Evolutionary conservation across 37 sponge, comb jelly and placozoan genomes (phyloP), one percentile per base, ranked within the genome.

Genomic region (Mnemiopsis leidyi): DNA sequence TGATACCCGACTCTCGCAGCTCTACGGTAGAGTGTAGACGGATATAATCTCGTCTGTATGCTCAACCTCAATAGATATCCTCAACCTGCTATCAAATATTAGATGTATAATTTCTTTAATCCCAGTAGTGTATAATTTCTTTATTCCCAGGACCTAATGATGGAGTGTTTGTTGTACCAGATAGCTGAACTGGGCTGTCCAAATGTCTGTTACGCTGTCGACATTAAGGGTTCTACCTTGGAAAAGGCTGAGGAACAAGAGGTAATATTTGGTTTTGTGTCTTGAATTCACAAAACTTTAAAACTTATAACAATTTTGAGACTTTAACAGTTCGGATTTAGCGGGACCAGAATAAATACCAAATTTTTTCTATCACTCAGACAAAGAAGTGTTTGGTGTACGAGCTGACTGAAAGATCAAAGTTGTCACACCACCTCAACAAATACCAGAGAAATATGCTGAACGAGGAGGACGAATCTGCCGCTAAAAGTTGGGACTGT

Each of bases 121-220:
- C 20, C 18, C 68, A 67, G 68, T 67, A 67, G 68, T 67, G 68
- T 20, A 67, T 13, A 21, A 67, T 67, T 67, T 67, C 20, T 67
- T 67, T 13, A 21, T 67, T 67, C 20, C 18, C 75, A 71, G 75
- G 30, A 71, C 20, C n/a, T 71, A 5, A n/a, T 71, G 75, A n/a
- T 71, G 75, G 75, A 71, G 30, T 71, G 75, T 28, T 71, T 71
- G n/a, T 29, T 71, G 5, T 71, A 71, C 75, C 75, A 71, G 48
- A n/a, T 85, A 9, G 25, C 61, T 0, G 36, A 85, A 21, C 90
- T 85, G 0, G 90, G 90, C 25, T 85, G 61, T 29, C 90, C 90
- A 16, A 13, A 85, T 39, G 90, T 85, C 48, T 85, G 90, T 29
- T 85, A 85, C 29, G 23, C 36, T 85, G 90, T 33, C 30, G 90